Evolutionary conservation across 2,888 invertebrate species (phyloP), one percentile per base, ranked within the genome.

Genomic region (Acanthopleura granulata): DNA sequence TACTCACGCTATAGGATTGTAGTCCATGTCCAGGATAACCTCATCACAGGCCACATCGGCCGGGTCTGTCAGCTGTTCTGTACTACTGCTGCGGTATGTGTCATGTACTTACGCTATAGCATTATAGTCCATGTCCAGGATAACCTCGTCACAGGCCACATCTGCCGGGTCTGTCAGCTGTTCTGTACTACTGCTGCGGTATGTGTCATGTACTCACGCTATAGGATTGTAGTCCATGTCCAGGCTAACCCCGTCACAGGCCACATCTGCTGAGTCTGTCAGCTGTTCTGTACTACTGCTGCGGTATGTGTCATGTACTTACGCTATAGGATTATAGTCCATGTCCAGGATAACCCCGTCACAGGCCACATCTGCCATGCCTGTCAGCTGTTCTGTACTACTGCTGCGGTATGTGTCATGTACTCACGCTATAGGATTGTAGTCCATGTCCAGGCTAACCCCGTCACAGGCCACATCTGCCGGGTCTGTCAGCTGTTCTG

Each of bases 321-420:
- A 83, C 82, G 79, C 76, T 30, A 69, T 14, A 15, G 81, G 76
- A 71, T 77, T 78, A 77, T 87, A 89, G 69, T 84, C 85, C 87
- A 90, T 86, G 79, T 87, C 87, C 70, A 87, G 84, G 72, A 90
- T 89, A 69, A 87, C 85, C 18, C 89, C 90, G 79, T 89, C 89
- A 83, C 87, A 87, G 0, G 89, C 89, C 62, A 88, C 66, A 66
- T 89, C 88, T 61, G 75, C 73, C 30, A 18, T 3, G 40, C 9
- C 40, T 40, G 4, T 9, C 40, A 6, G 40, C 40, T 40, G 40
- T 40, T 9, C 40, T 40, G 40, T 40, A 40, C 40, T 40, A 40
- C 40, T 6, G 40, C 40, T 40, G 9, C 9, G 40, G 9, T 40
- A 40, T 40, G 40, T 40, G 40, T 40, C 40, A 40, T 40, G 40